Conservation (phyloP, 2,888 invertebrate species). For the Agrotis clavis region DNA sequence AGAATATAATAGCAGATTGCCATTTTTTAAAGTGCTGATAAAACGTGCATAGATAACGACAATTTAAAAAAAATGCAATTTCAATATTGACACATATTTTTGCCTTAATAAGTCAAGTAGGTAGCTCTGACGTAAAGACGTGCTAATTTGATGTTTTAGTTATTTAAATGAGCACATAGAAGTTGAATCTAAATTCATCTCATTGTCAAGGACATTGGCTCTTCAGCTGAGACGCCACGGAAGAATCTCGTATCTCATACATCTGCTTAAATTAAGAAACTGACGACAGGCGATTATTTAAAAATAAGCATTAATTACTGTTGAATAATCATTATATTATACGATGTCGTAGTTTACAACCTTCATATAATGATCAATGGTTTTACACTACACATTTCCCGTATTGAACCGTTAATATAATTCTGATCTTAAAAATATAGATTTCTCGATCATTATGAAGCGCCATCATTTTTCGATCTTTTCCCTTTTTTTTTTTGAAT, state of each 20-base stretch:
- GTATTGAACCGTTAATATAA: neutral
- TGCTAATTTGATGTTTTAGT: slow-evolving; percentile 31
- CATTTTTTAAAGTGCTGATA: neutral
- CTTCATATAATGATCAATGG: slow-evolving; percentile 11
- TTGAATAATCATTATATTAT: slow-evolving; percentile 20
- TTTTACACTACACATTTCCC: neutral
- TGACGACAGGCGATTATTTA: slow-evolving; percentile 23
- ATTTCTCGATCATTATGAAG: no score
- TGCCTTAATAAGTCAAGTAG: neutral
- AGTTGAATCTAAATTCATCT: neutral
- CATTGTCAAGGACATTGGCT: slow-evolving; percentile 20
- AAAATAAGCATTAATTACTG: slow-evolving; percentile 13
- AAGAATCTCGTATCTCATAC: neutral
- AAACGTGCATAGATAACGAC: neutral
- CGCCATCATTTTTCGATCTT: no score
- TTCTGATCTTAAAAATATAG: no score
- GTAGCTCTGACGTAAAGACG: slow-evolving; percentile 27
- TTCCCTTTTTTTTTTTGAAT: no score
- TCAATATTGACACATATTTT: neutral
- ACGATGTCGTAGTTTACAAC: slow-evolving; percentile 41
- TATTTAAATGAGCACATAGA: slow-evolving; percentile 28
- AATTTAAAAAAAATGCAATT: neutral
- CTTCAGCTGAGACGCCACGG: neutral
- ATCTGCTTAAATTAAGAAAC: neutral
- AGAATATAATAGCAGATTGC: no score